Base-by-base conservation (phyloP, 2,113 vertebrate species). In the Trinectes maculatus region DNA sequence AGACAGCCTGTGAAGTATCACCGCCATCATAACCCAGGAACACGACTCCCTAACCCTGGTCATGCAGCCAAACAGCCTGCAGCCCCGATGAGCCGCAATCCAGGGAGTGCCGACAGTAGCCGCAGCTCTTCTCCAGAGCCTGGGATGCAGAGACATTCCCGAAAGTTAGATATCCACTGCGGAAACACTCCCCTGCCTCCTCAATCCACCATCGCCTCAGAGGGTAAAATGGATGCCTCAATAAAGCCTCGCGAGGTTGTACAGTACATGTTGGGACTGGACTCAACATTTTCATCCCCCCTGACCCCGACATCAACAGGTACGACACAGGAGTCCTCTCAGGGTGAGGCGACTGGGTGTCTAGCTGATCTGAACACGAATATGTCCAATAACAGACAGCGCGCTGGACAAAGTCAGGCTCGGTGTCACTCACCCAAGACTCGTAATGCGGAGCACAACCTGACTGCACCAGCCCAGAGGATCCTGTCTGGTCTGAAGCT, bases 1-100 rank as follows among this genome's bases (percentile, higher is more conserved):
- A 93, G 94, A 19, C 94, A 94, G 71, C 93, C 94, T 0, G 91
- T 93, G 21, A 96, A 94, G 74, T 93, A 95, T 39, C 39, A 91
- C 16, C 89, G 93, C 2, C 87, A 58, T 82, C 84, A 37, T 22
- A 79, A 74, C 44, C 36, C 66, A 2, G 89, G 84, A 55, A 2
- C 62, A 0, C 74, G 77, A 4, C 75, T 85, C 87, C 48, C 72
- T 66, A 59, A 62, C 28, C 57, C 88, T 75, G 54, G 26, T 18
- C 83, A 22, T 81, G 39, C 58, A 40, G 10, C 64, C 37, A 46
- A 46, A 61, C 83, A 78, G 34, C 47, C 54, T 8, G 49, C 13
- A 2, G 12, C 37, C 29, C 34, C 74, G 7, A 70, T 49, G 2
- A 75, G 65, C 64, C 70, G 53, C n/a, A 0, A 15, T 47, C 81